phyloP scores from a whole-genome alignment of 2,113 vertebrate species.

The Oryzias melastigma region DNA sequence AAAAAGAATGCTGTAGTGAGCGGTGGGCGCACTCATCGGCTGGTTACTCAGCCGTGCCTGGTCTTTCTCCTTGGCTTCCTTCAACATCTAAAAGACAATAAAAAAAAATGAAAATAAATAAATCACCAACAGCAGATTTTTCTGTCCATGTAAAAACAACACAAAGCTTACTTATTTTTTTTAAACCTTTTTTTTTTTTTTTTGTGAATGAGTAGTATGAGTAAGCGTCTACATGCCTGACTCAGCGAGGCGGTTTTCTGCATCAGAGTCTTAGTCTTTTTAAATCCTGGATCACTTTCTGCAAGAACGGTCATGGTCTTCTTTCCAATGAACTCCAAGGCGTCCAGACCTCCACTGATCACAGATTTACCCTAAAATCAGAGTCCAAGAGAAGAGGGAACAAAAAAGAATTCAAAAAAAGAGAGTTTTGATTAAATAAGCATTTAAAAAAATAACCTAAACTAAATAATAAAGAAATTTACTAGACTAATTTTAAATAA shows the following conservation, averaged over 20 bases:
- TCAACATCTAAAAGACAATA: slow-evolving; percentile 81
- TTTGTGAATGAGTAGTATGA: neutral
- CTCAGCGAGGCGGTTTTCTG: slow-evolving; percentile 91
- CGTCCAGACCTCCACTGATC: slow-evolving; percentile 92
- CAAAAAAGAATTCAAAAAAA: neutral
- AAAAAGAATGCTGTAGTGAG: slow-evolving; percentile 93
- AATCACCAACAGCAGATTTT: neutral
- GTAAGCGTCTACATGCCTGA: slow-evolving; percentile 77
- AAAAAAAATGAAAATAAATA: neutral
- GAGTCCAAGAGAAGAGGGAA: neutral
- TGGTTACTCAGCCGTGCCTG: slow-evolving; percentile 86
- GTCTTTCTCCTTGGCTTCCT: slow-evolving; percentile 97
- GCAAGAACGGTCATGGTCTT: slow-evolving; percentile 98
- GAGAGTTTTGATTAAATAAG: neutral
- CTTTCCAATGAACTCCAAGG: slow-evolving; percentile 97
- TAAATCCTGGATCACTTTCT: slow-evolving; percentile 96
- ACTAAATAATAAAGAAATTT: neutral
- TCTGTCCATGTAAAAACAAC: neutral
- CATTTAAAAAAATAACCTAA: neutral
- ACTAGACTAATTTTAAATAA: no score
- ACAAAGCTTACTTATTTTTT: slow-evolving; percentile 7
- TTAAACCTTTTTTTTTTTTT: neutral
- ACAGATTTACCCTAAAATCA: slow-evolving; percentile 88
- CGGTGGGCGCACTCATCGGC: slow-evolving; percentile 83
- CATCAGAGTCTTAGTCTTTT: slow-evolving; percentile 95